Conservation (phyloP, 2,113 vertebrate species). For the Platysternon megacephalum region DNA sequence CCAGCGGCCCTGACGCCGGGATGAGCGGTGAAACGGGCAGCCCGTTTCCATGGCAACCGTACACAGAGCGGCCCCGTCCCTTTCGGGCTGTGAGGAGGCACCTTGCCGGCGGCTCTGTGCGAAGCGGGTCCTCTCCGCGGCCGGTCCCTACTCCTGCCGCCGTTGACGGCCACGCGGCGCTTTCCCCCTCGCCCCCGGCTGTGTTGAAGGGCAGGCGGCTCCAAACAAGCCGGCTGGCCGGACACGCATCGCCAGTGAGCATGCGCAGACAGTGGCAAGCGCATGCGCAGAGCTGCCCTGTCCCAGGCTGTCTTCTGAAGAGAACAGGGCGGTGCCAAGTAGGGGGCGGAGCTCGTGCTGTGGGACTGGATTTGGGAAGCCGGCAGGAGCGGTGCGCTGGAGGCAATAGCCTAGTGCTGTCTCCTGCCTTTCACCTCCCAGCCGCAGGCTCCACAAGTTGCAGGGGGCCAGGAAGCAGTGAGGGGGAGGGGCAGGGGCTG, state of each 20-base stretch:
- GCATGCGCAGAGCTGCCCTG: neutral
- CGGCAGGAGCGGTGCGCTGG: fast-evolving
- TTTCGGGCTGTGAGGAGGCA: neutral
- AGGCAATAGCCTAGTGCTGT: fast-evolving
- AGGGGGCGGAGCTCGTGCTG: neutral
- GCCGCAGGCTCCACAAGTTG: too few relatives aligned
- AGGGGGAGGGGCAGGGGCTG: too few relatives aligned
- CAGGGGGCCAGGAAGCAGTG: fast-evolving
- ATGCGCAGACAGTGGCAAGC: neutral
- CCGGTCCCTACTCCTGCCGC: too few relatives aligned
- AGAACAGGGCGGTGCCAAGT: fast-evolving
- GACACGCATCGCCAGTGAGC: neutral
- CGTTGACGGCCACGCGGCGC: neutral
- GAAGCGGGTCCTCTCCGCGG: too few relatives aligned
- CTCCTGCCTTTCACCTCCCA: neutral
- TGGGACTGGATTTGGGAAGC: fast-evolving
- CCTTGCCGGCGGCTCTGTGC: neutral
- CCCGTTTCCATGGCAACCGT: conserved; percentile 70
- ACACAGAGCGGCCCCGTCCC: conserved; percentile 47
- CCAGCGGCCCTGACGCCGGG: neutral
- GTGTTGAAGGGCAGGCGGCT: too few relatives aligned
- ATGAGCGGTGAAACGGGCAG: neutral
- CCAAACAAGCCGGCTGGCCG: neutral
- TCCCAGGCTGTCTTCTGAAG: fast-evolving
- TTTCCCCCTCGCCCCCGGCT: neutral